These are phyloP conservation scores for Allolobophora icterica DNA, from an alignment of 2,888 invertebrate genomes.

Conservation along the genomic window DNA sequence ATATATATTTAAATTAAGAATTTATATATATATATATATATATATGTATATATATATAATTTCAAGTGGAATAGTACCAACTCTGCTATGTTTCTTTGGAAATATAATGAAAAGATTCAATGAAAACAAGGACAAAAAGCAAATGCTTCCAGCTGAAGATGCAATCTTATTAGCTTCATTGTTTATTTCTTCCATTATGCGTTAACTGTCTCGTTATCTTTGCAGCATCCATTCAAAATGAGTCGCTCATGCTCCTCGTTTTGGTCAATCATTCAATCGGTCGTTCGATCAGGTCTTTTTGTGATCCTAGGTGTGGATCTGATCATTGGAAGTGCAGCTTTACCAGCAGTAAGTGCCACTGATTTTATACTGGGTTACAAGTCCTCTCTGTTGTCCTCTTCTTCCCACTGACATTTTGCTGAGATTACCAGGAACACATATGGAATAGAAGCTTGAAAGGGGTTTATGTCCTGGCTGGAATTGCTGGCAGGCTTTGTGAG, in stretches of 20 bases:
- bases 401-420: not conserved
- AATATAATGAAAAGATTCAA: no score
- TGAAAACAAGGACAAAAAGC: not conserved
- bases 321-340: slow-evolving; percentile 3
- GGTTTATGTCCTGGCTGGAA: no score
- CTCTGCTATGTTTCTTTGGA: no score
- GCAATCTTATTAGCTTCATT: not conserved
- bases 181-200: not conserved
- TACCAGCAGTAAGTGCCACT: not conserved
- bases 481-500: no score
- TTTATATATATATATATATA: no score
- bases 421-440: no score
- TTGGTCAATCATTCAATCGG: not conserved
- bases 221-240: not conserved
- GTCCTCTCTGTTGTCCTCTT: not conserved
- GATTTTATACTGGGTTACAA: not conserved
- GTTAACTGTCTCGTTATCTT: not conserved
- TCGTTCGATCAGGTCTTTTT: not conserved
- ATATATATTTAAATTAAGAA: not conserved
- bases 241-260: not conserved
- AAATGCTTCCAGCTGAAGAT: not conserved
- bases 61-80: no score
- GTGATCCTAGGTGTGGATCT: not conserved
- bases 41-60: no score
- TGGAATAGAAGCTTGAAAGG: no score